Evolutionary conservation across 1,140 invertebrate genomes (phyloP).

Genomic region (Brachionus plicatilis): DNA sequence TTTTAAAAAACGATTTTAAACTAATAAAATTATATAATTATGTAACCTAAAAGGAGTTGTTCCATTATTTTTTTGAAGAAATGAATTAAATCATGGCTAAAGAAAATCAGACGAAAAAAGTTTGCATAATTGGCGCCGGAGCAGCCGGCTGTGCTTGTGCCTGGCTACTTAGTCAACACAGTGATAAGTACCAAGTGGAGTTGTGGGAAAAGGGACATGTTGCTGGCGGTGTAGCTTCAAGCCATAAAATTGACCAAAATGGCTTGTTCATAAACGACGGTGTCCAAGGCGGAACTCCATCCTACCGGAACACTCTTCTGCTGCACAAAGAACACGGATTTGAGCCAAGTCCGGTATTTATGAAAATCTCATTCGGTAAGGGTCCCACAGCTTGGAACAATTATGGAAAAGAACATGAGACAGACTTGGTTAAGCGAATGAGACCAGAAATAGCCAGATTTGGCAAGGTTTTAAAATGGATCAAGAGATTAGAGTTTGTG

Average conservation of each 20-base stretch:
- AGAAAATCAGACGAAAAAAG: conserved; percentile 2
- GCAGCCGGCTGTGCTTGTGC: conserved; percentile 47
- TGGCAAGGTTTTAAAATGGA: conserved; percentile 44
- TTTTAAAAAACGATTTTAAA: neutral
- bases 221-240: conserved; percentile 46
- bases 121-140: conserved; percentile 47
- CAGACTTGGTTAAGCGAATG: conserved; percentile 44
- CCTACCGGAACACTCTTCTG: conserved; percentile 46
- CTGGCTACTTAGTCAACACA: conserved; percentile 42
- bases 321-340: conserved; percentile 45
- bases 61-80: neutral
- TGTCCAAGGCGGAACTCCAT: conserved; percentile 46
- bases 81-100: neutral
- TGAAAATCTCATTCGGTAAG: conserved; percentile 50
- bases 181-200: conserved; percentile 46
- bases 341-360: conserved; percentile 43
- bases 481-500: conserved; percentile 46
- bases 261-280: conserved; percentile 47
- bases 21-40: neutral
- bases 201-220: conserved; percentile 46
- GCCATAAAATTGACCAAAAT: conserved; percentile 42
- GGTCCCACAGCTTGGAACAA: conserved; percentile 47
- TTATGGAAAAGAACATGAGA: conserved; percentile 43
- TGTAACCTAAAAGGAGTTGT: neutral
- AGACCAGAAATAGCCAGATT: conserved; percentile 46